Evolutionary conservation across 1,140 invertebrate species (phyloP).

Genomic region (Trichomalopsis sarcophagae): DNA sequence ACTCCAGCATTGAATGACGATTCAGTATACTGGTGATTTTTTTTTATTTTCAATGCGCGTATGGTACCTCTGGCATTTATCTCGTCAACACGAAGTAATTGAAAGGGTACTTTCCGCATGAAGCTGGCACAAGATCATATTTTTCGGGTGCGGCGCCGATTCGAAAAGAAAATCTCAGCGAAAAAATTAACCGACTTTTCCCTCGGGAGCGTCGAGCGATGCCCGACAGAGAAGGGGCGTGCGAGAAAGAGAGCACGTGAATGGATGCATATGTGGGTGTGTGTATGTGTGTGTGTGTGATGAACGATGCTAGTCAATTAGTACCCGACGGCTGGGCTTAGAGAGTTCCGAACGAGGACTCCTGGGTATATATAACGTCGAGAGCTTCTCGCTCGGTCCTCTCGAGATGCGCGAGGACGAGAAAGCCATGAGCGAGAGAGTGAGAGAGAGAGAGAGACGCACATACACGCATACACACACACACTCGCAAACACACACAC

Average conservation of each 20-base stretch:
- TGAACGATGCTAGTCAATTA: conserved; percentile 75
- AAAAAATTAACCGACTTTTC: background rate
- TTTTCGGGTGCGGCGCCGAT: too few species aligned
- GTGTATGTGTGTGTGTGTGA: conserved; percentile 65
- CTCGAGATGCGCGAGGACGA: conserved; percentile 51
- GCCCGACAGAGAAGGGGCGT: background rate
- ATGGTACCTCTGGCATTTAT: background rate
- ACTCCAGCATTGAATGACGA: background rate
- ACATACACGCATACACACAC: background rate
- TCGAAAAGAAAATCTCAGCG: background rate
- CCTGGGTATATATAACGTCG: conserved; percentile 49
- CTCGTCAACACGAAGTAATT: background rate
- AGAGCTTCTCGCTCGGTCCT: conserved; percentile 46
- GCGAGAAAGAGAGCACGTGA: background rate
- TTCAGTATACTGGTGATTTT: background rate
- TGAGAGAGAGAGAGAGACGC: conserved; percentile 11
- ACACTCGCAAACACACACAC: background rate
- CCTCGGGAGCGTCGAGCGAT: background rate
- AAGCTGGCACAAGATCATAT: background rate
- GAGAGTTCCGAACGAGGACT: conserved; percentile 16
- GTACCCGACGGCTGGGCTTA: conserved; percentile 56
- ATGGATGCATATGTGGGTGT: background rate
- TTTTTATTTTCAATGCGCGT: too few species aligned
- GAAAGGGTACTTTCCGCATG: background rate
- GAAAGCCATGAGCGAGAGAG: conserved; percentile 23